phyloP scores from a whole-genome alignment of 1,140 invertebrate species.

The Choristoneura fumiferana region DNA sequence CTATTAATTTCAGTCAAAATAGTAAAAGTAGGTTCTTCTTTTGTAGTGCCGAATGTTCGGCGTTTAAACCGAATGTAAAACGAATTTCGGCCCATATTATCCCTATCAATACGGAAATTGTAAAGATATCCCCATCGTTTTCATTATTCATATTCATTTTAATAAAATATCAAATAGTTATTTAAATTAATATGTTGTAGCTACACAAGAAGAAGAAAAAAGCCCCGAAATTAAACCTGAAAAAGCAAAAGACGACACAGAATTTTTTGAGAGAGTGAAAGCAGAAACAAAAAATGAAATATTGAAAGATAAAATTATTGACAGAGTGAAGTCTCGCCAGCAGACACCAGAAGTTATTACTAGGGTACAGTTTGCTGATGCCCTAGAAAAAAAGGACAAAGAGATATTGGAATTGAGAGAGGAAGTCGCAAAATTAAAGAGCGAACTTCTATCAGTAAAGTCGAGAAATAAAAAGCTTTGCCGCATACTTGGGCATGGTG shows the following conservation, averaged over 20 bases:
- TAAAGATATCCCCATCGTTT: no score
- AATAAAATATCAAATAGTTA: no score
- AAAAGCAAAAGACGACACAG: slow-evolving; percentile 50
- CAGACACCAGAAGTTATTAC: slow-evolving; percentile 77
- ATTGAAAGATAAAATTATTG: slow-evolving; percentile 83
- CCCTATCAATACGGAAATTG: no score
- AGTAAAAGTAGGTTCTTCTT: no score
- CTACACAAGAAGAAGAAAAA: slow-evolving; percentile 34
- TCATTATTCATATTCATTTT: no score
- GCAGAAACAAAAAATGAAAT: slow-evolving; percentile 83
- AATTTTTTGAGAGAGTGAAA: slow-evolving; percentile 85
- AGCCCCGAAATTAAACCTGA: slow-evolving; percentile 38
- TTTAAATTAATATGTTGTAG: slow-evolving; percentile 41
- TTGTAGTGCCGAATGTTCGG: no score
- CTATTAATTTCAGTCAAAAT: no score
- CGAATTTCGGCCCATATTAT: no score
- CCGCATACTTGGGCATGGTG: slow-evolving; percentile 86
- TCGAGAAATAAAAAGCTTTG: slow-evolving; percentile 88
- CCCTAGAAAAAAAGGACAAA: slow-evolving; percentile 83
- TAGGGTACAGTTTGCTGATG: slow-evolving; percentile 80
- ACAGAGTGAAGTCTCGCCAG: slow-evolving; percentile 59
- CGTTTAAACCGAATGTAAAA: no score
- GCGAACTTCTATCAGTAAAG: slow-evolving; percentile 86
- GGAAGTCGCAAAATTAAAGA: slow-evolving; percentile 81
- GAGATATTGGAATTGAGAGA: slow-evolving; percentile 81